phyloP scores from a whole-genome alignment of 35 echinoderm and acorn worm genomes.

The Chiridota heheva region DNA sequence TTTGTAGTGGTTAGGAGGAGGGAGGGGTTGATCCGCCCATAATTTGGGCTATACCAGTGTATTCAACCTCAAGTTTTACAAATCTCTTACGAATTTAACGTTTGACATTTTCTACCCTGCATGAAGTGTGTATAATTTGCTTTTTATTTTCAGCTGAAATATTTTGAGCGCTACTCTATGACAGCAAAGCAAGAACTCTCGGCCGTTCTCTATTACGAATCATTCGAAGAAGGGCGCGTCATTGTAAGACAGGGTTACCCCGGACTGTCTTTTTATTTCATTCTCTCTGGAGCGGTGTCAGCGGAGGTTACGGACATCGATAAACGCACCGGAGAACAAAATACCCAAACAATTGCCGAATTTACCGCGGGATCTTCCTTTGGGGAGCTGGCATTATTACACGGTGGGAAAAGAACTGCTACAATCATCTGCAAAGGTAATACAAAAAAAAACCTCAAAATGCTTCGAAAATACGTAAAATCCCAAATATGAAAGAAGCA shows the following conservation, averaged over 20 bases:
- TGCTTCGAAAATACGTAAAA: too few species aligned
- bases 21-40: too few species aligned
- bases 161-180: constrained; percentile 74
- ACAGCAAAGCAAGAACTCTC: constrained; percentile 69
- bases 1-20: too few species aligned
- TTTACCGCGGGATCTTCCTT: constrained; percentile 71
- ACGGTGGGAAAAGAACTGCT: constrained; percentile 72
- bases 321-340: constrained; percentile 67
- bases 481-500: too few species aligned
- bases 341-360: constrained; percentile 67
- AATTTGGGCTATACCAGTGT: too few species aligned
- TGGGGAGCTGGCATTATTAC: constrained; percentile 85
- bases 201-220: constrained; percentile 75
- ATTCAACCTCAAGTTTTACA: too few species aligned
- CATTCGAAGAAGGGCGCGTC: constrained; percentile 79
- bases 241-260: constrained; percentile 93
- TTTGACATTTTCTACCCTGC: too few species aligned
- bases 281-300: constrained; percentile 68
- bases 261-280: constrained; percentile 88
- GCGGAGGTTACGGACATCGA: constrained; percentile 77
- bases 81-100: too few species aligned
- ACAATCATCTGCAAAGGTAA: constrained; percentile 94
- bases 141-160: constrained; percentile 67
- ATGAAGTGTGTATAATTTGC: too few species aligned
- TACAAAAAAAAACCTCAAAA: too few species aligned